phyloP scores from a whole-genome alignment of 2,888 invertebrate species.

The Volucella inanis region DNA sequence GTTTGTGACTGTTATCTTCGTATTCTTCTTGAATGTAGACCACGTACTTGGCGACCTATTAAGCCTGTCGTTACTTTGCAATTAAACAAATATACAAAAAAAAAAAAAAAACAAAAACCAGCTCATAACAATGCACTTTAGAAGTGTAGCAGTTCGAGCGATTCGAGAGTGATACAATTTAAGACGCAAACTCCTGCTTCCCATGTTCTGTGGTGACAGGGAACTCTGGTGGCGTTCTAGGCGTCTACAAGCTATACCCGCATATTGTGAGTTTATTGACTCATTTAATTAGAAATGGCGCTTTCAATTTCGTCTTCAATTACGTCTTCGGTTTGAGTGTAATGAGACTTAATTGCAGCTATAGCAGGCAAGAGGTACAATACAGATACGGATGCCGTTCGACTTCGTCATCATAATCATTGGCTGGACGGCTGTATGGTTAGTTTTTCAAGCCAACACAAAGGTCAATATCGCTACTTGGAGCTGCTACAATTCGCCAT shows the following conservation, averaged over 20 bases:
- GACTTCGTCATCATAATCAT: constrained; percentile 52
- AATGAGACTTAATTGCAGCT: constrained; percentile 36
- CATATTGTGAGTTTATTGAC: constrained; percentile 63
- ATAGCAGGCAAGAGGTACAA: neutral
- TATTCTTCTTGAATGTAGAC: constrained; percentile 63
- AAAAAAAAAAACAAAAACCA: constrained; percentile 18
- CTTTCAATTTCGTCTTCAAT: constrained; percentile 57
- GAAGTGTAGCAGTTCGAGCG: constrained; percentile 20
- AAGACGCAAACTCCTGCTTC: constrained; percentile 46
- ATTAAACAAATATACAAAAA: constrained; percentile 21
- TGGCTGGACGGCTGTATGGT: constrained; percentile 20
- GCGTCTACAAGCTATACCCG: constrained; percentile 5
- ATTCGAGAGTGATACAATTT: neutral
- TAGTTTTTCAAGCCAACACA: constrained; percentile 17
- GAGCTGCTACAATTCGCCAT: constrained; percentile 6
- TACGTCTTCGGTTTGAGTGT: constrained; percentile 27
- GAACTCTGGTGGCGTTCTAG: constrained; percentile 1
- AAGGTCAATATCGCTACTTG: constrained; percentile 71
- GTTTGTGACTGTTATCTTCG: constrained; percentile 37
- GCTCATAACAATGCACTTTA: constrained; percentile 27
- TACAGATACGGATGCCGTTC: constrained; percentile 9
- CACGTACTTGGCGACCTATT: constrained; percentile 73
- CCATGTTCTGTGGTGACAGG: neutral
- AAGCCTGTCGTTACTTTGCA: constrained; percentile 61
- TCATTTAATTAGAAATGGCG: constrained; percentile 51